Base-by-base conservation (phyloP, 35 echinoderm and acorn worm genomes). In the Apostichopus californicus region DNA sequence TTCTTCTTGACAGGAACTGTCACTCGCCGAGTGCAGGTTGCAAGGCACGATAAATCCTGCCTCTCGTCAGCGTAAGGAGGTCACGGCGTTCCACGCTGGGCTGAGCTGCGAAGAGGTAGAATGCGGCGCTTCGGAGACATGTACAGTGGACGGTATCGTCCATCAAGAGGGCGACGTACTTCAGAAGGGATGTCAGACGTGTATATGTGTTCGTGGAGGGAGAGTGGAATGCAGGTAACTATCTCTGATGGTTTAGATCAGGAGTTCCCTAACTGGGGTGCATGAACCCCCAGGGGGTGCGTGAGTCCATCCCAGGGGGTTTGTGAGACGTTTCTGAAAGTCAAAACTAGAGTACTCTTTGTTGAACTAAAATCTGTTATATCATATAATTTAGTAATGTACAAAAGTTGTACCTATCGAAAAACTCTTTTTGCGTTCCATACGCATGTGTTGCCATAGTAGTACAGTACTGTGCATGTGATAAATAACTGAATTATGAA, bases 41-140 rank as follows among this genome's bases (percentile, higher is more conserved):
- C 46, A 83, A 54, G 92, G 87, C 18, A 75, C 89, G 59, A 60
- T 94, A 75, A 92, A 72, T 56, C 64, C 93, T 18, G 60, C 92
- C 15, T 15, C 83, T 71, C 65, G 88, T 34, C 81, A 93, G 63
- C 78, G 93, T 7, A 81, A 93, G 61, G 95, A 96, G 71, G 93
- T 99, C 15, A 94, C 81, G 4, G 91, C 93, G 5, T 99, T 99
- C 83, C 97, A 95, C 56, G 87, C 95, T 53, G 95, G 97, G 4
- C 64, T 86, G 73, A 79, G 57, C 3, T 99, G 97, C 91, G 84
- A 90, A 34, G 93, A 96, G 54, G 93, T 92, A 18, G 88, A 90
- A 64, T 99, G 97, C 80, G 91, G 90, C 77, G 81, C 83, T 4
- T 86, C 77, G 25, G 80, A 98, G 26, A 84, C 91, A 11, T 99